phyloP scores from a whole-genome alignment of 1,140 invertebrate genomes.

The Papilio xuthus region DNA sequence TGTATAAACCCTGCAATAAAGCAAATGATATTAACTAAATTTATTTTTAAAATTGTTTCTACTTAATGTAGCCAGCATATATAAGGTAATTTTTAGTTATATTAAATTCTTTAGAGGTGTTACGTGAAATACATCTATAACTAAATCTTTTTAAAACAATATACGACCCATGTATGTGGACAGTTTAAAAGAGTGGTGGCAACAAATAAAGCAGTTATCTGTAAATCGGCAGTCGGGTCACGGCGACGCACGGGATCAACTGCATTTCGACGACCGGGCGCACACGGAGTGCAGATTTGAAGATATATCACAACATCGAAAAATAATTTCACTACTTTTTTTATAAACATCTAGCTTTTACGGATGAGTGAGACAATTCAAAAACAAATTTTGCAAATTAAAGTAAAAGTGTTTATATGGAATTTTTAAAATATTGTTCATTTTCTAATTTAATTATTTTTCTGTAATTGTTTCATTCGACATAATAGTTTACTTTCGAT shows the following conservation, averaged over 20 bases:
- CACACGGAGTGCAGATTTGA: constrained; percentile 46
- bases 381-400: not conserved
- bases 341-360: not conserved
- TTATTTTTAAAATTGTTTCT: no score
- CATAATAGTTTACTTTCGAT: no score
- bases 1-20: not conserved
- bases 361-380: not conserved
- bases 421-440: no score
- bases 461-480: no score
- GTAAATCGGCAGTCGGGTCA: constrained; percentile 71
- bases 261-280: constrained; percentile 54
- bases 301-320: constrained; percentile 40
- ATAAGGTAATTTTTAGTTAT: no score
- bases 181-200: constrained; percentile 65
- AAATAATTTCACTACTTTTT: not conserved
- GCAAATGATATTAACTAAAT: no score
- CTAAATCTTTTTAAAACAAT: constrained; percentile 23
- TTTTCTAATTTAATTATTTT: no score
- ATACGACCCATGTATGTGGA: constrained; percentile 46
- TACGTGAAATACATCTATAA: not conserved
- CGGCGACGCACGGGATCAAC: constrained; percentile 67
- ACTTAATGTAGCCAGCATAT: no score
- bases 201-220: constrained; percentile 78
- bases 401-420: no score
- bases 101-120: no score